Evolutionary conservation across 2,797 vertebrate species (phyloP).

Genomic region (Ciconia nigra): DNA sequence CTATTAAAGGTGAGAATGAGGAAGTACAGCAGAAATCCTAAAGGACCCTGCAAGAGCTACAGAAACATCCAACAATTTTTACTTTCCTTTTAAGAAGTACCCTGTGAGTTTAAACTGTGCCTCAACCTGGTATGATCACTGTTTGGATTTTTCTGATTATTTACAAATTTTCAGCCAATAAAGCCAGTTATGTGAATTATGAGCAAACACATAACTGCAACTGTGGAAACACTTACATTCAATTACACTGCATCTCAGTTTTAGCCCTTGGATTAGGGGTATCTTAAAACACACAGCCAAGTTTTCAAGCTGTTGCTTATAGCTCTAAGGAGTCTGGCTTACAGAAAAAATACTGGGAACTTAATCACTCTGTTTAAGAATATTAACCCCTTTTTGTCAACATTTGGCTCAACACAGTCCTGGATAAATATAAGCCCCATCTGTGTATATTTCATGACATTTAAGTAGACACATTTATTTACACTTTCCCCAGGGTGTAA

Average conservation of each 20-base stretch:
- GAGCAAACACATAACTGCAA: background rate
- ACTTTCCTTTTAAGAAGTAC: background rate
- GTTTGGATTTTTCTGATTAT: background rate
- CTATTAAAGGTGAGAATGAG: background rate
- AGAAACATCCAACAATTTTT: background rate
- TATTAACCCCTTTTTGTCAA: background rate
- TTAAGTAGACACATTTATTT: background rate
- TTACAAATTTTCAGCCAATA: constrained; percentile 2
- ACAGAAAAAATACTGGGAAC: background rate
- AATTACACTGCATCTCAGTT: constrained; percentile 11
- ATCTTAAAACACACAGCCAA: constrained; percentile 16
- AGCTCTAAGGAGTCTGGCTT: background rate
- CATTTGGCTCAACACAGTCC: background rate
- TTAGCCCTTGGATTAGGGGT: constrained; percentile 31
- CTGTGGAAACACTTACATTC: background rate
- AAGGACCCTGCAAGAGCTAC: background rate
- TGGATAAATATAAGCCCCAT: background rate
- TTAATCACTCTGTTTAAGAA: background rate
- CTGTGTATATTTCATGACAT: background rate
- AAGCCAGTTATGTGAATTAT: background rate
- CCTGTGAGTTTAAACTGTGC: background rate
- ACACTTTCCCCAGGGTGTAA: background rate
- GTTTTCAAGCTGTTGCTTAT: background rate
- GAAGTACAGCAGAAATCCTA: background rate
- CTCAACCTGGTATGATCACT: background rate